A percentile compares a stretch with the other conserved stretches of the same genome.
Evolutionary conservation across 2,888 invertebrate species (phyloP).

Genomic region (Agapostemon virescens): DNA sequence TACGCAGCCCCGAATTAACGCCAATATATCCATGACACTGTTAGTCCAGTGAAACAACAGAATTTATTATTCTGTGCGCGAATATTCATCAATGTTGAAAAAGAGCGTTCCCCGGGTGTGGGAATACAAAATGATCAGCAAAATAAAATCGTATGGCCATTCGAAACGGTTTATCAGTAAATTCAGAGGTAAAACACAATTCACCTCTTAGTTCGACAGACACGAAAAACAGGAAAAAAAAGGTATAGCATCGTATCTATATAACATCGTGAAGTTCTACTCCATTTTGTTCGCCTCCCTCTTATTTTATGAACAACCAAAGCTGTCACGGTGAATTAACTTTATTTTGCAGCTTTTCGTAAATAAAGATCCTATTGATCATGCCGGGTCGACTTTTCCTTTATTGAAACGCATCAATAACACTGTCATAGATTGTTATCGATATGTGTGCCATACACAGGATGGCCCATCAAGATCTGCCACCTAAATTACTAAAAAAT

Average conservation of each 20-base stretch:
- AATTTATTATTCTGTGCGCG: constrained; percentile 23
- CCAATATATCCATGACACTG: background rate
- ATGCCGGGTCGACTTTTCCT: constrained; percentile 6
- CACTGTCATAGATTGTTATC: background rate
- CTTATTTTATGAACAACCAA: background rate
- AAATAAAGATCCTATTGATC: constrained; percentile 5
- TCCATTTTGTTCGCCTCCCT: background rate
- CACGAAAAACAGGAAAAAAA: background rate
- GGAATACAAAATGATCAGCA: background rate
- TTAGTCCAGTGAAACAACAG: background rate
- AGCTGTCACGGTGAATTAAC: constrained; percentile 11
- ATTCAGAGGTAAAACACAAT: background rate
- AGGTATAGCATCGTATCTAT: background rate
- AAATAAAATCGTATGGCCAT: constrained; percentile 3
- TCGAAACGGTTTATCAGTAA: background rate
- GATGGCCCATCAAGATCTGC: too few relatives aligned
- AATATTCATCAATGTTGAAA: constrained; percentile 21
- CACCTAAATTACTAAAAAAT: too few relatives aligned
- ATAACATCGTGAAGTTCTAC: background rate
- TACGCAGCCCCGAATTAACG: background rate
- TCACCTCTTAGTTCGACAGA: background rate
- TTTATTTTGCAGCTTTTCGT: background rate
- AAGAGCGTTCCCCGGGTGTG: background rate
- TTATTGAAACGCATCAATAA: constrained; percentile 11
- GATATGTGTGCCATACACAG: background rate